Evolutionary conservation across 1,140 invertebrate species (phyloP), one percentile per base, ranked within the genome.

Genomic region (Drosophila varians): DNA sequence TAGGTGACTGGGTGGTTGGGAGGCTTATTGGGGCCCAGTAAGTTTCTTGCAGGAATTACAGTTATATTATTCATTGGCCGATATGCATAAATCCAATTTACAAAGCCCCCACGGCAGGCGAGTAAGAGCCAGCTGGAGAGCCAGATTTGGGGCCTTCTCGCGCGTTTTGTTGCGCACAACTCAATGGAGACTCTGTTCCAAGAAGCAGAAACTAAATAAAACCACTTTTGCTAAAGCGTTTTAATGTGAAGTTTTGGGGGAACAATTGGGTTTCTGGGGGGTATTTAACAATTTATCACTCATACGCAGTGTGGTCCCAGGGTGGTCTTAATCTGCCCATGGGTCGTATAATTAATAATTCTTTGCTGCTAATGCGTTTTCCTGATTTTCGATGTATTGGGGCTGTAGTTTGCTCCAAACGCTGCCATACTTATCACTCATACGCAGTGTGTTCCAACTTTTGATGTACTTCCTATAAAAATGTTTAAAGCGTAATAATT

Each of bases 71-170:
- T 53, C 48, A 61, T 61, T 64, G 61, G 45, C 45, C 25, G 42
- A 66, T 66, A 54, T 69, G 48, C 60, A 65, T 68, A 71, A 79
- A 80, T 80, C 54, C 68, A 79, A 79, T 79, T 79, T 75, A 47
- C 53, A 48, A 21, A 58, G 28, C 56, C 64, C 54, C 77, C 34
- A 28, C 23, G 52, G 40, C 53, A 62, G 38, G 51, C 14, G 38
- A 19, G 38, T 52, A 40, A 53, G 34, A 31, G 49, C 69, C 53
- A 56, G 58, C 49, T 57, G 42, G 19, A 43, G 36, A 38, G 36
- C n/a, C n/a, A 38, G 8, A 21, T 69, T 43, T 49, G 53, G 12
- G 18, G 45, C 40, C 56, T 80, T 71, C 71, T 65, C 69, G 74
- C 74, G 74, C 74, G 55, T 77, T 60, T 66, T 56, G 51, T 21